These are phyloP conservation scores for Drosophila pseudoananassae DNA, from an alignment of 1,140 invertebrate genomes.

Conservation along the genomic window DNA sequence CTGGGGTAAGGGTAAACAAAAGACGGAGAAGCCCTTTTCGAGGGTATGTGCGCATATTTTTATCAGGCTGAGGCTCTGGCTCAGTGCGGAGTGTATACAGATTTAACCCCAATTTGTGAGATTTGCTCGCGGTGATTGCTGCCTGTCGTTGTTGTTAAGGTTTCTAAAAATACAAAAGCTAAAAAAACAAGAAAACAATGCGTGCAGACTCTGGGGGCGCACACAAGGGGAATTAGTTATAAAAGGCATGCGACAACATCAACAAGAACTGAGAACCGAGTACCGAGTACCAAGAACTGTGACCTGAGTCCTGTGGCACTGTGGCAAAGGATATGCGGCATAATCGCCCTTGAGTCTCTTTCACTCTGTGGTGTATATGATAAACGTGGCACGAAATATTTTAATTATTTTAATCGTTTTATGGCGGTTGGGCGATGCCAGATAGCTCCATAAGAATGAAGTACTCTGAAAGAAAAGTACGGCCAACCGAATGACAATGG, in stretches of 20 bases:
- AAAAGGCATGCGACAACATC: slow-evolving; percentile 57
- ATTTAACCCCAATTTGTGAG: slow-evolving; percentile 82
- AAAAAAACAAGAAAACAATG: slow-evolving; percentile 50
- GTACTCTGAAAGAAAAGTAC: slow-evolving; percentile 37
- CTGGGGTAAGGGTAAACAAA: slow-evolving; percentile 77
- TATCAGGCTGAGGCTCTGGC: neutral
- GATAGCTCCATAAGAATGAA: slow-evolving; percentile 49
- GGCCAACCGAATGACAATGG: slow-evolving; percentile 61
- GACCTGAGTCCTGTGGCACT: neutral
- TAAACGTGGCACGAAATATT: slow-evolving; percentile 83
- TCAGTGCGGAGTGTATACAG: slow-evolving; percentile 27
- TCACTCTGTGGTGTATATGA: slow-evolving; percentile 50
- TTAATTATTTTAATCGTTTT: slow-evolving; percentile 84
- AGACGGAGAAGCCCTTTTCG: slow-evolving; percentile 72
- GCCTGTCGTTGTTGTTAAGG: slow-evolving; percentile 54
- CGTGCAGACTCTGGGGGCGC: slow-evolving; percentile 38
- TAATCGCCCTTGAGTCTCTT: slow-evolving; percentile 48
- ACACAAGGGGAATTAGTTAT: slow-evolving; percentile 78
- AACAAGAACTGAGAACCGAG: slow-evolving; percentile 17
- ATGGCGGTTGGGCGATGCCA: slow-evolving; percentile 59
- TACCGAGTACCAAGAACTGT: neutral
- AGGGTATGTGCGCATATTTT: slow-evolving; percentile 69
- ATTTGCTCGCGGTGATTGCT: slow-evolving; percentile 78
- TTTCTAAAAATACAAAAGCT: slow-evolving; percentile 75
- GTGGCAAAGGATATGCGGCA: slow-evolving; percentile 66